These are phyloP conservation scores for Sepiola atlantica DNA, from an alignment of 2,888 invertebrate genomes.

Conservation along the genomic window DNA sequence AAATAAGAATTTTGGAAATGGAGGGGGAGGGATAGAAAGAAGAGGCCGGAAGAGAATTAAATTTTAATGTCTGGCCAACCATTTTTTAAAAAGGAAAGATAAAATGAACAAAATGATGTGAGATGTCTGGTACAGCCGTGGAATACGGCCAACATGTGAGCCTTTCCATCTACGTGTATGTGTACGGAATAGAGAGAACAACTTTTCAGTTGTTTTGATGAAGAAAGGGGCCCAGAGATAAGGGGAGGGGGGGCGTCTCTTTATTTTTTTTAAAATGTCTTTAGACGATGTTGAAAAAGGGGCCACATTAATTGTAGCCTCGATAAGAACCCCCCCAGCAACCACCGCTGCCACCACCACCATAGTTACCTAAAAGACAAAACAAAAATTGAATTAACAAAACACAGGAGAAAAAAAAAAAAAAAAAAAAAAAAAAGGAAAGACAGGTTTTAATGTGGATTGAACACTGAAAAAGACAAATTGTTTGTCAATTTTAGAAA, in stretches of 20 bases:
- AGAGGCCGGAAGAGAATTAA: not conserved
- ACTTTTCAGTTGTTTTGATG: not conserved
- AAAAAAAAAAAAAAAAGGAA: no score
- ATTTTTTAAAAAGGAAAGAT: not conserved
- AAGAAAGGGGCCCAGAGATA: not conserved
- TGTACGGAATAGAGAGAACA: not conserved
- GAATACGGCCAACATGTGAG: not conserved
- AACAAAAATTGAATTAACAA: not conserved
- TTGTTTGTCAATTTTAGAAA: no score
- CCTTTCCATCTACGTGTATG: not conserved
- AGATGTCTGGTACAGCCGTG: not conserved
- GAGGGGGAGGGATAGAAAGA: not conserved
- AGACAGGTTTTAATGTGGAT: no score
- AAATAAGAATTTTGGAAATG: not conserved
- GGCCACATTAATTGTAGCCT: not conserved
- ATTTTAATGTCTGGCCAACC: not conserved
- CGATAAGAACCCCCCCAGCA: not conserved
- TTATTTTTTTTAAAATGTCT: not conserved
- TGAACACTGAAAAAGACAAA: no score
- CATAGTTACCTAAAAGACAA: not conserved
- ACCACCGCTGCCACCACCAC: not conserved
- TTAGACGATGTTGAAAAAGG: no score
- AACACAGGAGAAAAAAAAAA: no score
- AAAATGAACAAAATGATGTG: not conserved
- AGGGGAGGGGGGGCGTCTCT: not conserved